Evolutionary conservation across 1,140 invertebrate genomes (phyloP).

Genomic region (Piezodorus guildinii): DNA sequence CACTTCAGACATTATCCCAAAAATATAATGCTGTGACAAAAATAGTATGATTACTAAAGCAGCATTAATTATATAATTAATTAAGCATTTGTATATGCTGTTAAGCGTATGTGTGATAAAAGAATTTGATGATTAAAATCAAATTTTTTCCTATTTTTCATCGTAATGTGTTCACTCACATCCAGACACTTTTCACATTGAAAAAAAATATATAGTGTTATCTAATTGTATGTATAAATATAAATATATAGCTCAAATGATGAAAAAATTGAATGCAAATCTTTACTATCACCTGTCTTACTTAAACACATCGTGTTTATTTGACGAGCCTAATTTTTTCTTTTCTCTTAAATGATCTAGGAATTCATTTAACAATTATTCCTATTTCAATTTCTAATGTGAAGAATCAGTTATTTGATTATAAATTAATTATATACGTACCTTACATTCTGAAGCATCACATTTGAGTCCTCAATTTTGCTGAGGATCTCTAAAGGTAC

Average conservation of each 20-base stretch:
- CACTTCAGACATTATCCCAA: too few relatives aligned
- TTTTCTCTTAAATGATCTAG: not conserved
- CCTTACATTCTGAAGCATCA: not conserved
- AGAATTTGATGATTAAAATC: slow-evolving; percentile 6
- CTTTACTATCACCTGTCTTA: not conserved
- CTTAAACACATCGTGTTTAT: not conserved
- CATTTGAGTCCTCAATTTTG: not conserved
- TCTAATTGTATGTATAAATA: not conserved
- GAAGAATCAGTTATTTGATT: not conserved
- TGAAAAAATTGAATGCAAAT: not conserved
- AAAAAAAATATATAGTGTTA: slow-evolving; percentile 6
- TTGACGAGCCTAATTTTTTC: not conserved
- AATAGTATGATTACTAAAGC: too few relatives aligned
- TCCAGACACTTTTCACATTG: slow-evolving; percentile 15
- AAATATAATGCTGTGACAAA: too few relatives aligned
- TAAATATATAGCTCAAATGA: slow-evolving; percentile 2
- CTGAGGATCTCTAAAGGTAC: too few relatives aligned
- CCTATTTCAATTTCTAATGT: not conserved
- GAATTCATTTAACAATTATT: not conserved
- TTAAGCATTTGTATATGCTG: too few relatives aligned
- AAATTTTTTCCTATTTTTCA: slow-evolving; percentile 12
- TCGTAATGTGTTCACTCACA: slow-evolving; percentile 13
- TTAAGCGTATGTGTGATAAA: slow-evolving; percentile 7
- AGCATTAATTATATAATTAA: too few relatives aligned
- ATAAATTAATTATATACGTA: not conserved